Evolutionary conservation across 2,797 vertebrate species (phyloP).

Genomic region (Spizella passerina): DNA sequence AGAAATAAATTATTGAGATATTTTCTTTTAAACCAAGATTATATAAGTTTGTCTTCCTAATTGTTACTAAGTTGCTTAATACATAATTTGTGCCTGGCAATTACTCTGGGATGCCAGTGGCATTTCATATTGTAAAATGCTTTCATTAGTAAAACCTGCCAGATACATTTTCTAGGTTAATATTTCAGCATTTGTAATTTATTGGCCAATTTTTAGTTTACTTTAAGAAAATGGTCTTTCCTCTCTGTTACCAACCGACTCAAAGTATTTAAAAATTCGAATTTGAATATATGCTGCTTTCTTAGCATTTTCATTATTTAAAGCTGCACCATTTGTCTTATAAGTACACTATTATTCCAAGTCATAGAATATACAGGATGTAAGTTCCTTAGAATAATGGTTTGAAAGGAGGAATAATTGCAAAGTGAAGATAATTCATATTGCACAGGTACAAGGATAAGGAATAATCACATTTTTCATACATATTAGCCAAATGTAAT

Average conservation of each 20-base stretch:
- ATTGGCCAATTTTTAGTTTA: neutral
- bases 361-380: neutral
- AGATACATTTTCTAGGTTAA: neutral
- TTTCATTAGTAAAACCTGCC: neutral
- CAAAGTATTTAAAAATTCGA: neutral
- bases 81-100: neutral
- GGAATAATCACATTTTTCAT: conserved; percentile 36
- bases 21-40: neutral
- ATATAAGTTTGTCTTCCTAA: neutral
- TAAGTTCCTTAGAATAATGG: conserved; percentile 18
- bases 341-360: neutral
- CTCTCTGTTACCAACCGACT: neutral
- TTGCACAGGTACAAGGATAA: conserved; percentile 42
- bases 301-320: neutral
- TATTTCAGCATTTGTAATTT: neutral
- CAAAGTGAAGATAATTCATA: conserved; percentile 42
- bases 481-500: conserved; percentile 41
- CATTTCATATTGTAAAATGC: neutral
- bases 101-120: neutral
- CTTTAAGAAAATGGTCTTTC: neutral
- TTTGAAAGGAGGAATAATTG: conserved; percentile 49
- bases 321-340: neutral
- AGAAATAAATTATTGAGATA: neutral
- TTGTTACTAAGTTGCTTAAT: neutral
- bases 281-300: neutral